Evolutionary conservation across 2,888 invertebrate species (phyloP).

Genomic region (Diarsia rubi): DNA sequence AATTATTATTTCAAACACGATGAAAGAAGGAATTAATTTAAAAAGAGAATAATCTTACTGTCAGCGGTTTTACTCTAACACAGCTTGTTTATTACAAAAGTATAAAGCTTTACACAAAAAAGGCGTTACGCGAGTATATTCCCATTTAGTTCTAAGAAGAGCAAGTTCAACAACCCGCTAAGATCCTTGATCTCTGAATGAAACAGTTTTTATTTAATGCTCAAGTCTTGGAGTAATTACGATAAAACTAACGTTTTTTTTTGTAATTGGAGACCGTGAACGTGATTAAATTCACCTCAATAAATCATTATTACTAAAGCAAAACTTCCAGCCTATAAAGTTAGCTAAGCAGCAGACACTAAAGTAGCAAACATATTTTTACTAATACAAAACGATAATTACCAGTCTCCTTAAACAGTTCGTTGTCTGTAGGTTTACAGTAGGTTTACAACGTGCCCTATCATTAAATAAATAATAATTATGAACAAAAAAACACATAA

Average conservation of each 20-base stretch:
- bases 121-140: constrained; percentile 45
- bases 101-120: constrained; percentile 48
- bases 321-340: not conserved
- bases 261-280: not conserved
- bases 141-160: constrained; percentile 60
- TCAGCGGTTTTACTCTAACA: constrained; percentile 6
- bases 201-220: constrained; percentile 38
- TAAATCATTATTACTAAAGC: not conserved
- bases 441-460: too few species aligned
- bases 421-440: too few species aligned
- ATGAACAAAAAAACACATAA: not conserved
- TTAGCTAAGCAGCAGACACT: not conserved
- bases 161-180: constrained; percentile 58
- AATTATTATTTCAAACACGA: constrained; percentile 5
- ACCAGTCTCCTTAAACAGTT: not conserved
- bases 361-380: not conserved
- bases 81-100: constrained; percentile 16
- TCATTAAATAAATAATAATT: too few species aligned
- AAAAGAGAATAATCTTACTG: not conserved
- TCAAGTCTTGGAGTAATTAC: constrained; percentile 31
- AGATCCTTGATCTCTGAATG: constrained; percentile 65
- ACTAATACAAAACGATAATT: not conserved
- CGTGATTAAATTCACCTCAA: not conserved
- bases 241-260: constrained; percentile 25
- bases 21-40: constrained; percentile 10